These are phyloP conservation scores for Lepidotrigona ventralis DNA, from an alignment of 1,140 invertebrate species.

Conservation along the genomic window DNA sequence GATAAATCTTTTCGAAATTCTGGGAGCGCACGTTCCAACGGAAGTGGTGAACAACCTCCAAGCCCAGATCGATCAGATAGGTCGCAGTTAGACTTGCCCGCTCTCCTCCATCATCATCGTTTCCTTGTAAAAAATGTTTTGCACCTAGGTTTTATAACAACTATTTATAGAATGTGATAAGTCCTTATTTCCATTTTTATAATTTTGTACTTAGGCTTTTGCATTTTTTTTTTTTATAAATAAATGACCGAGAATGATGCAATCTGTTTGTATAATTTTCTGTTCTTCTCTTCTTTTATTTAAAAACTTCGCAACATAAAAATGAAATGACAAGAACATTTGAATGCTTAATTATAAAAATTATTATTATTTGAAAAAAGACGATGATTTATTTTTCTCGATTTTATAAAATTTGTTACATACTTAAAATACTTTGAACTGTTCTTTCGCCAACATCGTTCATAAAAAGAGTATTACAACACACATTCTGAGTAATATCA, in stretches of 20 bases:
- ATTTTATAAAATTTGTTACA: constrained; percentile 25
- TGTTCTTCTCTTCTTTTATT: background rate
- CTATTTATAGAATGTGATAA: constrained; percentile 64
- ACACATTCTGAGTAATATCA: background rate
- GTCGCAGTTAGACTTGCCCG: constrained; percentile 80
- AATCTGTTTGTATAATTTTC: background rate
- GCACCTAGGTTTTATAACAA: constrained; percentile 44
- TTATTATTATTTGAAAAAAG: constrained; percentile 8
- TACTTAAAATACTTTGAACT: constrained; percentile 27
- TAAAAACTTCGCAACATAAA: background rate
- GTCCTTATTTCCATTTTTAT: constrained; percentile 13
- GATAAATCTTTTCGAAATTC: constrained; percentile 89
- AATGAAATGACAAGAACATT: background rate
- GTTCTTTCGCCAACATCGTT: background rate
- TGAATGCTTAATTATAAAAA: background rate
- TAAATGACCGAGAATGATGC: constrained; percentile 47
- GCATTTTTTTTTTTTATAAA: constrained; percentile 57
- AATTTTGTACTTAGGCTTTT: constrained; percentile 38
- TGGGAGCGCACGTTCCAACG: constrained; percentile 89
- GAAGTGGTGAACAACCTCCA: constrained; percentile 94
- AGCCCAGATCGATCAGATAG: constrained; percentile 89
- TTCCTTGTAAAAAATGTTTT: constrained; percentile 49
- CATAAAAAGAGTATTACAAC: constrained; percentile 18
- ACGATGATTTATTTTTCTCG: constrained; percentile 29
- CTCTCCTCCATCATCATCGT: background rate